Evolutionary conservation across 2,797 vertebrate genomes (phyloP), one percentile per base, ranked within the genome.

Genomic region (Clarias laeviceps): DNA sequence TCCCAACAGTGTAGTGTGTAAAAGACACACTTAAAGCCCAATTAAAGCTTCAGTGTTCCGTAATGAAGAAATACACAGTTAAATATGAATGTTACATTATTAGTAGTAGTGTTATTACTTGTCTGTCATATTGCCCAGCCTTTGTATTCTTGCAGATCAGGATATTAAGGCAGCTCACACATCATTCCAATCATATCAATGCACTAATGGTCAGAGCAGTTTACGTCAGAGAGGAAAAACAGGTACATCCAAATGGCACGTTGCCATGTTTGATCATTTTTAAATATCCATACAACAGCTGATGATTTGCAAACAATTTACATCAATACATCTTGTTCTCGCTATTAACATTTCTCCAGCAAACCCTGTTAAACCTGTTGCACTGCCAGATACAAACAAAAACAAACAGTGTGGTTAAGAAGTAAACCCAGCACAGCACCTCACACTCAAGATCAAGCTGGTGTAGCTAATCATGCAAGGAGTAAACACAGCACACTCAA

Each of bases 21-120:
- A 45, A 61, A 83, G 24, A 59, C 50, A 72, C 57, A 82, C 68
- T 69, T 69, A 18, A 73, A 72, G 7, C 37, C 18, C 11, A 73
- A 15, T 29, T 54, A 14, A 62, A 12, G 37, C 14, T 65, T 59
- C 82, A 64, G 69, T 9, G 17, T 5, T 32, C 18, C 50, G 82
- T 80, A 45, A 32, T 11, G 24, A 64, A 45, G 18, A 64, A 27
- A 80, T 62, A 40, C 6, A 62, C 5, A 11, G 12, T 12, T 57
- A 4, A 57, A 56, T 56, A n/a, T 14, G 72, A 56, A n/a, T 54
- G 15, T 56, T 32, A 20, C 27, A 77, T 56, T 32, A 57, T 68
- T 5, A 34, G 20, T 59, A 22, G 22, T 59, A 59, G 20, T 32
- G 57, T 32, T 76, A 57, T 32, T 34, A 76, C 22, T 57, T 17